phyloP scores from a whole-genome alignment of 2,113 vertebrate genomes.

The Pholis gunnellus region DNA sequence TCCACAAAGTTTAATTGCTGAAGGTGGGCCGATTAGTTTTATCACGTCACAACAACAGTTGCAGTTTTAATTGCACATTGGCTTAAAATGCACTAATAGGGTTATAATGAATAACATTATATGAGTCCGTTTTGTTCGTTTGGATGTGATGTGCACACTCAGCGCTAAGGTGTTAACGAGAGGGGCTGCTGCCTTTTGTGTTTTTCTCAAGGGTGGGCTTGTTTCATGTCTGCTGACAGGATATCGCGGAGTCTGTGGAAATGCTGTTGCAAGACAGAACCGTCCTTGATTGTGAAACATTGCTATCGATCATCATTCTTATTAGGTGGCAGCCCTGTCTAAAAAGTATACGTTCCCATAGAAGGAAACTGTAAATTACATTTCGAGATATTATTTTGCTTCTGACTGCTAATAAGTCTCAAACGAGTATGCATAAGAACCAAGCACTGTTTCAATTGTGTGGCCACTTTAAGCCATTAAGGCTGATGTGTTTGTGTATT shows the following conservation, averaged over 20 bases:
- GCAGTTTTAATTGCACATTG: slow-evolving; percentile 11
- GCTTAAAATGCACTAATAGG: slow-evolving; percentile 30
- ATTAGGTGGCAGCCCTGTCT: not conserved
- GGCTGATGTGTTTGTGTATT: not conserved
- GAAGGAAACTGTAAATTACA: not conserved
- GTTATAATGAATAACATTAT: slow-evolving; percentile 17
- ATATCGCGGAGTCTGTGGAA: not conserved
- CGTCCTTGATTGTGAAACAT: not conserved
- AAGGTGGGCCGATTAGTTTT: slow-evolving; percentile 25
- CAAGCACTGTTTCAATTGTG: no score
- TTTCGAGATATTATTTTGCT: not conserved
- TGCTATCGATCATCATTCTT: not conserved
- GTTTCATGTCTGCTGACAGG: not conserved
- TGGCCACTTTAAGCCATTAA: no score
- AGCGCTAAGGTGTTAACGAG: slow-evolving; percentile 12
- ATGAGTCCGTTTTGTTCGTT: slow-evolving; percentile 14
- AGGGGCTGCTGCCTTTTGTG: not conserved
- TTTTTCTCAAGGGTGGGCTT: not conserved
- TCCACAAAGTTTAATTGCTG: slow-evolving; percentile 16
- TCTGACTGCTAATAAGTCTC: not conserved
- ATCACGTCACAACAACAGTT: slow-evolving; percentile 3
- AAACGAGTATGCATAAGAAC: no score
- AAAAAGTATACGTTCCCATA: no score
- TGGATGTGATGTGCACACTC: slow-evolving; percentile 9
- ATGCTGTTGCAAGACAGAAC: not conserved